These are phyloP conservation scores for Crax fasciolata DNA, from an alignment of 2,797 vertebrate genomes.

Conservation along the genomic window DNA sequence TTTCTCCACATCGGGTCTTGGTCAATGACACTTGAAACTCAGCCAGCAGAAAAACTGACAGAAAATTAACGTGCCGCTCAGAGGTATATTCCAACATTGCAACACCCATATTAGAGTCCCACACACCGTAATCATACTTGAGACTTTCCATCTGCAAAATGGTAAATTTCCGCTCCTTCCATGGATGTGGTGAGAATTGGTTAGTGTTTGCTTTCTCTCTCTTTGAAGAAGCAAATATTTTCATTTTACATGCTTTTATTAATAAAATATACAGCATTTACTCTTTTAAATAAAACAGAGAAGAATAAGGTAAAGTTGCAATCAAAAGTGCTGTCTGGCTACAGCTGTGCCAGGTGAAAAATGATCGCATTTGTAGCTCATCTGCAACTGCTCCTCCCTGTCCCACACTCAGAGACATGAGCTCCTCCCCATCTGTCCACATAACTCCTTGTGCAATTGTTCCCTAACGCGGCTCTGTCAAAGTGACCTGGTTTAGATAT, in stretches of 20 bases:
- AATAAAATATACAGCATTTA: not conserved
- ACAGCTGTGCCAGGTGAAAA: not conserved
- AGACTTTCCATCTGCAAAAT: not conserved
- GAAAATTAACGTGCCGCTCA: not conserved
- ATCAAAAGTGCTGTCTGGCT: not conserved
- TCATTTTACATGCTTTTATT: not conserved
- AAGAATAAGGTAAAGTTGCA: not conserved
- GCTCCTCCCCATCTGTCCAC: conserved; percentile 37
- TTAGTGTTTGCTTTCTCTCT: not conserved
- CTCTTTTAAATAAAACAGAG: not conserved
- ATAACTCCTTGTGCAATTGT: conserved; percentile 1
- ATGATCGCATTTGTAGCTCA: not conserved
- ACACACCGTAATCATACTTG: not conserved
- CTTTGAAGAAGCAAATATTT: not conserved
- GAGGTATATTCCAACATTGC: not conserved
- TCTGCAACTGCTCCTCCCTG: not conserved
- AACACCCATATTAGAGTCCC: not conserved
- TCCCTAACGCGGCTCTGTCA: conserved; percentile 1
- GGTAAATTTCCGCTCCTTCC: not conserved
- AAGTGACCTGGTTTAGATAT: conserved; percentile 65
- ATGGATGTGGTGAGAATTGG: not conserved
- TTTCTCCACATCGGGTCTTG: not conserved
- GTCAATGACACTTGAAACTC: not conserved
- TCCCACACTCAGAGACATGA: not conserved
- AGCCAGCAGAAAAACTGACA: not conserved